Conservation (phyloP, 1,140 invertebrate genomes). For the Drosophila biarmipes region DNA sequence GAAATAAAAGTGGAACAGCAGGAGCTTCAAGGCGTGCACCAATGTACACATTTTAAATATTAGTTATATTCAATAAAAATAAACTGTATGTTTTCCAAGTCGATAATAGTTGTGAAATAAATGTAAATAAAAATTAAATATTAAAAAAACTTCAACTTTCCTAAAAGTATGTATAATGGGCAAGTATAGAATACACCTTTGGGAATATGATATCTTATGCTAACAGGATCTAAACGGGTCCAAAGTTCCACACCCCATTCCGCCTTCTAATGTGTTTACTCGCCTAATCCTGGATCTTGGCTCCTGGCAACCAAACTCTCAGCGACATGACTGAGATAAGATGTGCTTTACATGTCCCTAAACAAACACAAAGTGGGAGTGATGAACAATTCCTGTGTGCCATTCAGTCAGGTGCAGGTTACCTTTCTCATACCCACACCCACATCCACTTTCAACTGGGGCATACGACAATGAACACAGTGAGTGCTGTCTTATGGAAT, state of each 20-base stretch:
- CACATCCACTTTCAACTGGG: conserved; percentile 58
- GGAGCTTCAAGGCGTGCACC: too few species aligned
- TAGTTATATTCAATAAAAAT: too few species aligned
- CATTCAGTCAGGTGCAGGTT: conserved; percentile 59
- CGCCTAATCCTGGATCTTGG: conserved; percentile 55
- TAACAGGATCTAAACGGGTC: conserved; percentile 32
- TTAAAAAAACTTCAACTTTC: too few species aligned
- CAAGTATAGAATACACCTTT: too few species aligned
- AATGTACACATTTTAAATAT: too few species aligned
- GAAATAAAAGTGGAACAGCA: background rate
- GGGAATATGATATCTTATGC: conserved; percentile 39
- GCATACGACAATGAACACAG: conserved; percentile 70
- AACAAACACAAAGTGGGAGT: conserved; percentile 57
- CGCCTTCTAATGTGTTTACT: conserved; percentile 43
- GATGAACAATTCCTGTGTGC: background rate
- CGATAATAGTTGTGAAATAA: too few species aligned
- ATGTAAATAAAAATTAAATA: too few species aligned
- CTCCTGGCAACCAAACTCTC: conserved; percentile 33
- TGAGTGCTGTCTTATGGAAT: conserved; percentile 4
- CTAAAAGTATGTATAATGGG: too few species aligned
- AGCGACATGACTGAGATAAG: conserved; percentile 70
- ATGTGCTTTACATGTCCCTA: conserved; percentile 80
- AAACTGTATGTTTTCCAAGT: too few species aligned
- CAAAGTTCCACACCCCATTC: conserved; percentile 21
- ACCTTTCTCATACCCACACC: conserved; percentile 9